Evolutionary conservation across 2,113 vertebrate species (phyloP), one percentile per base, ranked within the genome.

Genomic region (Meleagris gallopavo): DNA sequence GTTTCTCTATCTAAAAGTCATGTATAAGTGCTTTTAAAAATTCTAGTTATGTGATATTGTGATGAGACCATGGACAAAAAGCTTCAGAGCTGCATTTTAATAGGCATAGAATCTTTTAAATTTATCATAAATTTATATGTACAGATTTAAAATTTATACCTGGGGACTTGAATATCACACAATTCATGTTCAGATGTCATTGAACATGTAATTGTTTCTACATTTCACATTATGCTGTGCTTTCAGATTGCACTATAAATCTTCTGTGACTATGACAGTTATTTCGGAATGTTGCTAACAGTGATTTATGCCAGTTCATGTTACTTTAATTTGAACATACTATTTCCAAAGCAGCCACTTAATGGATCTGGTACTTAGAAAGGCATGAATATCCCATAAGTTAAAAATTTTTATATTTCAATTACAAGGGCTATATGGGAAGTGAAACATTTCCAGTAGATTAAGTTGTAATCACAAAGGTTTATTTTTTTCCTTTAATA

Each of bases 191-290:
- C 95, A 97, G 83, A 96, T 98, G 96, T 98, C 97, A 97, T 95
- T 95, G 96, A 96, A 97, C 95, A 96, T 97, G 93, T 98, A 97
- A 97, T 98, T 98, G 94, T 98, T 98, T 98, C 97, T 98, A 94
- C 96, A 97, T 97, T 98, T 98, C 94, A 97, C 94, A 97, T 98
- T 98, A 97, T 97, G 85, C 96, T 96, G 86, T 97, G 93, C 94
- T 98, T 98, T 95, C 90, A 97, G 90, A 96, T 96, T 96, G 87
- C 97, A 54, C 91, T 96, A 95, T 97, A 97, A 98, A 97, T 98
- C 96, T 97, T 98, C 74, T 96, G 95, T 97, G 97, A 97, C 92
- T 86, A 15, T 96, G 96, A 95, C 30, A 1, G 89, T 97, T 98
- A 96, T 96, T 97, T 98, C 65, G 55, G 50, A 96, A 95, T 97